A percentile compares a stretch with the other conserved stretches of the same genome.
Conservation (phyloP, 2,113 vertebrate species). For the Rostratula benghalensis region DNA sequence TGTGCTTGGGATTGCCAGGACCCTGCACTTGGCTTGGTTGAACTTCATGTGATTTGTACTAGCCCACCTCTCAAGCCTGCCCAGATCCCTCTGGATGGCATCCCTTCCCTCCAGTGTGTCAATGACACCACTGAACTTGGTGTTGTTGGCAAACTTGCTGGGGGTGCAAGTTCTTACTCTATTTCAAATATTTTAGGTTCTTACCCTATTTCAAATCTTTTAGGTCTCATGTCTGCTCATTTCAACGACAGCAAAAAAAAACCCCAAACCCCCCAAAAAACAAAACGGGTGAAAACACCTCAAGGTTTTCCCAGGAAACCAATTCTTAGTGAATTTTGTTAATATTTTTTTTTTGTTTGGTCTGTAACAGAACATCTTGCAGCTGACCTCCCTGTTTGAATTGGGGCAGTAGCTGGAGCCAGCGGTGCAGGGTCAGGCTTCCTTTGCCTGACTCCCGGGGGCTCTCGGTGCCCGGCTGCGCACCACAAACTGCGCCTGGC, state of each 20-base stretch:
- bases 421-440: not conserved
- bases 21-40: too few relatives aligned
- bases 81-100: too few relatives aligned
- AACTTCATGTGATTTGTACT: too few relatives aligned
- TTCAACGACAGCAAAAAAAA: not conserved
- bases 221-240: not conserved
- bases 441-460: not conserved
- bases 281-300: not conserved
- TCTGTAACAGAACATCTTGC: not conserved
- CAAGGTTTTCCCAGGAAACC: not conserved
- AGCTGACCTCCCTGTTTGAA: not conserved
- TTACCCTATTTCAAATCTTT: not conserved
- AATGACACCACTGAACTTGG: too few relatives aligned
- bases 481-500: not conserved
- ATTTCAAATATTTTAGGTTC: not conserved
- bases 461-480: rapidly evolving
- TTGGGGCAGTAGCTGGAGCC: not conserved
- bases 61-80: too few relatives aligned
- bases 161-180: not conserved
- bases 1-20: too few relatives aligned
- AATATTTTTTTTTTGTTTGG: rapidly evolving
- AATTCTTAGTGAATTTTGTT: not conserved
- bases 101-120: too few relatives aligned
- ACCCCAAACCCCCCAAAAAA: too few relatives aligned
- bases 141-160: too few relatives aligned